phyloP scores from a whole-genome alignment of 2,888 invertebrate genomes.

The Congeria kusceri region DNA sequence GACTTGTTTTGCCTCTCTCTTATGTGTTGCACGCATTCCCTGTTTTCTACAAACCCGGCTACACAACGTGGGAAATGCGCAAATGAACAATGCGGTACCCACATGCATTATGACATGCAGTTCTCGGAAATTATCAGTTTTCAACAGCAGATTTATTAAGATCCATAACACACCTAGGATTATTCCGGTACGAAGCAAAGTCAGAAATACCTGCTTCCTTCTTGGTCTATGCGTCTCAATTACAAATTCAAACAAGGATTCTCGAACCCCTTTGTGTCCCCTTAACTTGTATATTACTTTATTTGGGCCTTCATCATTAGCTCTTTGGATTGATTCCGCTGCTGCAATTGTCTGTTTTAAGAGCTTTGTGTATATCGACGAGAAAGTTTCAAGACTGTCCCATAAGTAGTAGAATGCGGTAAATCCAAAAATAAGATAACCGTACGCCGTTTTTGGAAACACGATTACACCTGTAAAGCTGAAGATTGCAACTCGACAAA shows the following conservation, averaged over 20 bases:
- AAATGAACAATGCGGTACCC: conserved; percentile 62
- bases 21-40: no score
- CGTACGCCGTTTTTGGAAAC: conserved; percentile 54
- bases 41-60: conserved; percentile 40
- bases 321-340: conserved; percentile 18
- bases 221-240: conserved; percentile 54
- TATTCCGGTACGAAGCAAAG: conserved; percentile 43
- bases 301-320: neutral
- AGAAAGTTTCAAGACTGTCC: conserved; percentile 38
- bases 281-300: conserved; percentile 12
- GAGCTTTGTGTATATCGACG: conserved; percentile 35
- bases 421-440: conserved; percentile 57
- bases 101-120: conserved; percentile 61
- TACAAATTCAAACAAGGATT: conserved; percentile 49
- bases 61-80: conserved; percentile 60
- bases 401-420: conserved; percentile 60
- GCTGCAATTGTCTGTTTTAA: conserved; percentile 18
- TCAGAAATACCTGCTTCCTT: conserved; percentile 56
- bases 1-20: no score
- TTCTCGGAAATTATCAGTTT: conserved; percentile 56
- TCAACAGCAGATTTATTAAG: conserved; percentile 50
- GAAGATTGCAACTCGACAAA: conserved; percentile 44
- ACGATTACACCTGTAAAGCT: conserved; percentile 61
- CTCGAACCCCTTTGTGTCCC: conserved; percentile 18
- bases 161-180: conserved; percentile 55